Percentiles rank a stretch among this genome's conserved stretches.
Evolutionary conservation across 2,888 invertebrate species (phyloP).

Genomic region (Galeopsomyia nigrocyanea): DNA sequence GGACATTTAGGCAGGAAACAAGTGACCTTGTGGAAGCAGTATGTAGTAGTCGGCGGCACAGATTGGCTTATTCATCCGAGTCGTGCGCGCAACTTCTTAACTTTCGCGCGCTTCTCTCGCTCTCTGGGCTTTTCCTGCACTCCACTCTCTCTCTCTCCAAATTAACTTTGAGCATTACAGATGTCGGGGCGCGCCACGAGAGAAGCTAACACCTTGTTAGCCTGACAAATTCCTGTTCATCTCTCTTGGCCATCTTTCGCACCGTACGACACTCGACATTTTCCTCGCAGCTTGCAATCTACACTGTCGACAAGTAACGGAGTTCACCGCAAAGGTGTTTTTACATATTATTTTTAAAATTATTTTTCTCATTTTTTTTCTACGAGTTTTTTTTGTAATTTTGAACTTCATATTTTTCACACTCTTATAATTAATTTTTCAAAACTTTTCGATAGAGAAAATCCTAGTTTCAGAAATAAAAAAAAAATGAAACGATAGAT

Average conservation of each 20-base stretch:
- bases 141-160: slow-evolving; percentile 48
- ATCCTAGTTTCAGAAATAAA: not conserved
- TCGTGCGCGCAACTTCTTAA: slow-evolving; percentile 34
- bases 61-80: slow-evolving; percentile 1
- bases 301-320: not conserved
- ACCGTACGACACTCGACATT: slow-evolving; percentile 6
- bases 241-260: slow-evolving; percentile 49
- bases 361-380: no score
- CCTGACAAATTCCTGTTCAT: slow-evolving; percentile 64
- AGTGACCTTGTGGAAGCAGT: no score
- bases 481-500: not conserved
- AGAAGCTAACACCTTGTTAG: slow-evolving; percentile 67
- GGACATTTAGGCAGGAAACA: no score
- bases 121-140: slow-evolving; percentile 12
- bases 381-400: no score
- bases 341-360: no score
- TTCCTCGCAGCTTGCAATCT: no score
- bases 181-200: slow-evolving; percentile 62
- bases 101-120: slow-evolving; percentile 10
- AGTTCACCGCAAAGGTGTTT: slow-evolving; percentile 1
- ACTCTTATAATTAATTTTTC: no score
- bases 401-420: no score
- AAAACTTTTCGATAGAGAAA: no score
- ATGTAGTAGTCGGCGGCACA: not conserved
- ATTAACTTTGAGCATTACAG: slow-evolving; percentile 65